Base-by-base conservation (phyloP, 2,888 invertebrate species). In the Ptychoptera contaminata region DNA sequence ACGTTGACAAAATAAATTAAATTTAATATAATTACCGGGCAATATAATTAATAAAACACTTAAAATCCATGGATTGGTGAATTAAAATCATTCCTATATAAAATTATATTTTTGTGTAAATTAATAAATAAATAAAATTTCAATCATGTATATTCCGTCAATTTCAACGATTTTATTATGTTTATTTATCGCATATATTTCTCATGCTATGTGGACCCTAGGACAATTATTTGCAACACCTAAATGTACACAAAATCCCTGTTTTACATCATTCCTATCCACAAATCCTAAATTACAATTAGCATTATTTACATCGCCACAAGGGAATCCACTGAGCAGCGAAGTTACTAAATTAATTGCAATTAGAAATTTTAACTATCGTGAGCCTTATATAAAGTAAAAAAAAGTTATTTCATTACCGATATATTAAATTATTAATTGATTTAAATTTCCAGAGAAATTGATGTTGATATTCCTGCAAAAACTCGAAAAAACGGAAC, bases 401-500 rank as follows among this genome's bases (percentile, higher is more conserved):
- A 64, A 4, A 36, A 8, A n/a, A 34, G 9, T 6, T 7, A 23
- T 4, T n/a, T 34, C 34, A 34, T 4, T 34, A 5, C 2, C 5
- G 43, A 14, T 29, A 15, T 35, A 34, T 32, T 32, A 11, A 23
- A n/a, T 12, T 11, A 2, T 6, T 10, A 37, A 32, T 43, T 43
- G 32, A 40, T 34, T 12, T 39, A 15, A 16, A 10, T 31, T 64
- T 65, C 37, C 59, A 87, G 87, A 54, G 71, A 74, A 41, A 57
- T 87, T 23, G 69, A 67, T 43, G 61, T 93, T 43, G 71, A 76
- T 50, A 67, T 93, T 50, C 86, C 91, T 4, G 63, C 67, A 16
- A 76, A 75, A 60, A 86, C 84, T 0, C 71, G 83, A 11, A 75
- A 78, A 46, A 94, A 94, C 71, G 94, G 93, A 1, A 82, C 84